Conservation (phyloP, 2,888 invertebrate species). For the Rambutsinella grinnellia region DNA sequence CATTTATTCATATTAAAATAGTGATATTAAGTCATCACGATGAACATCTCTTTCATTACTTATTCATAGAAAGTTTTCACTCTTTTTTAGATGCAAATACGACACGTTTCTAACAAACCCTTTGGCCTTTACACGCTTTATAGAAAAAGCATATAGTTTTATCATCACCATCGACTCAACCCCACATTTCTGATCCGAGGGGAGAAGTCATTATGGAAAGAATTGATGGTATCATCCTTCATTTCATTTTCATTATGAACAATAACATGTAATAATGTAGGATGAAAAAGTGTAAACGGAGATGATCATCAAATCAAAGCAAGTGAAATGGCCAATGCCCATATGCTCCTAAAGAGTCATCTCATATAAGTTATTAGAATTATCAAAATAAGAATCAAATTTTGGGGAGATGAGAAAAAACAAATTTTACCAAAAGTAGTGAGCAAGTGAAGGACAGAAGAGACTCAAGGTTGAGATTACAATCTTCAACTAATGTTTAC, state of each 20-base stretch:
- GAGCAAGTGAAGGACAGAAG: constrained; percentile 12
- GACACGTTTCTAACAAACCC: too few species aligned
- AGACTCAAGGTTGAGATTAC: constrained; percentile 32
- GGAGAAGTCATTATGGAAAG: background rate
- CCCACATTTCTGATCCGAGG: background rate
- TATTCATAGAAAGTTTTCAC: constrained; percentile 26
- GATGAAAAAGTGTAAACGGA: background rate
- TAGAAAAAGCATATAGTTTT: too few species aligned
- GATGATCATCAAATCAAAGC: background rate
- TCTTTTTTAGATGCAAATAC: constrained; percentile 30
- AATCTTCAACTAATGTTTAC: constrained; percentile 39
- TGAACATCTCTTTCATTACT: constrained; percentile 1
- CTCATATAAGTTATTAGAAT: too few species aligned
- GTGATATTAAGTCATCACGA: constrained; percentile 12
- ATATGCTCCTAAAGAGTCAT: too few species aligned
- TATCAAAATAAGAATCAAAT: too few species aligned
- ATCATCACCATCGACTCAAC: background rate
- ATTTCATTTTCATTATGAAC: constrained; percentile 3
- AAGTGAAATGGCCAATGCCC: background rate
- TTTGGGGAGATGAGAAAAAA: constrained; percentile 4
- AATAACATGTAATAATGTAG: background rate
- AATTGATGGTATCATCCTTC: background rate
- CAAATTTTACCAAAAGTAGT: background rate
- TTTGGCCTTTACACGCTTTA: too few species aligned
- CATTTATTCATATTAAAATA: background rate